A percentile compares a stretch with the other conserved stretches of the same genome.
Conservation (phyloP, 2,797 vertebrate genomes). For the Gambelia wislizenii region DNA sequence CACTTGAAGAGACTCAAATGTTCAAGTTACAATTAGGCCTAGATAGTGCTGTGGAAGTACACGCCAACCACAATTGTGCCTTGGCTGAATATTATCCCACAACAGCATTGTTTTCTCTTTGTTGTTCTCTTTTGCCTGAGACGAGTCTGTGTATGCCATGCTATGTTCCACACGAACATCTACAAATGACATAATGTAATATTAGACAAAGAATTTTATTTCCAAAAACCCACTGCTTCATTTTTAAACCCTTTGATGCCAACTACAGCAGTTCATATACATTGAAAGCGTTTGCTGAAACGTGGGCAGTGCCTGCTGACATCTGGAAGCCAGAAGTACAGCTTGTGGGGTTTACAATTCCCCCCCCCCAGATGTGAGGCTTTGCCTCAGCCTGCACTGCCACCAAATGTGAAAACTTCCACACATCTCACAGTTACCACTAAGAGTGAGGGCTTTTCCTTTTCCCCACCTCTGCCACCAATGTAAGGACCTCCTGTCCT, state of each 20-base stretch:
- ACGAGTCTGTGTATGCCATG: background rate
- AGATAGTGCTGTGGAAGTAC: background rate
- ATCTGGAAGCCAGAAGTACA: background rate
- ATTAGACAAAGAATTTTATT: background rate
- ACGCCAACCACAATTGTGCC: background rate
- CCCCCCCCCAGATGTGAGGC: no score
- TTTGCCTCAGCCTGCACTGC: no score
- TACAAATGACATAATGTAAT: background rate
- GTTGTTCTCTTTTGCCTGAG: background rate
- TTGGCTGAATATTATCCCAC: background rate
- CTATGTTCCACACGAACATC: background rate
- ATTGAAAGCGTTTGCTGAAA: background rate
- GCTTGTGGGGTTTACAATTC: background rate
- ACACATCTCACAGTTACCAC: no score
- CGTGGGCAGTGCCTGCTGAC: background rate
- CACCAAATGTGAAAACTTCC: no score
- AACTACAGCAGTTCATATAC: background rate
- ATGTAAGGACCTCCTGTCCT: no score
- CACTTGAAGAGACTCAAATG: conserved; percentile 86
- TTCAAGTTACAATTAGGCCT: background rate
- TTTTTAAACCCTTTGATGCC: background rate
- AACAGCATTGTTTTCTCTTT: background rate
- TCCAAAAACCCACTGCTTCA: background rate
- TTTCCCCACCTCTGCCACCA: no score
- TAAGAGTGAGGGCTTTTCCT: no score